A percentile compares a stretch with the other conserved stretches of the same genome.
These are phyloP conservation scores for Tenrec ecaudatus DNA, from an alignment of 2,113 vertebrate species.

Conservation along the genomic window DNA sequence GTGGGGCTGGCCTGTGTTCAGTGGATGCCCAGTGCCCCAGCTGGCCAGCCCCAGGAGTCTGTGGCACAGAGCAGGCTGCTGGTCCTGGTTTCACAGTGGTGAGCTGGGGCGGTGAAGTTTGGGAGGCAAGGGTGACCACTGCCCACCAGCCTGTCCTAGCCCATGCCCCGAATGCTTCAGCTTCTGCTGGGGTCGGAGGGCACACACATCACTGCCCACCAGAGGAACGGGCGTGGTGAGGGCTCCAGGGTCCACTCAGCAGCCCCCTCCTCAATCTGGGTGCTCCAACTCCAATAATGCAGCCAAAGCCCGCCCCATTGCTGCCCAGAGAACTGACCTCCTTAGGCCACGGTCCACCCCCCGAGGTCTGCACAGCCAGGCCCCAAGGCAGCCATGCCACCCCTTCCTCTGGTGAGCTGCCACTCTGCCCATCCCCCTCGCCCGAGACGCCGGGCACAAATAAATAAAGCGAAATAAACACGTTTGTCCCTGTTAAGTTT, in stretches of 20 bases:
- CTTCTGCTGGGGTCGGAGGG: neutral
- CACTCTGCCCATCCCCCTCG: neutral
- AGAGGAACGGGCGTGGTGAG: neutral
- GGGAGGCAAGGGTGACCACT: neutral
- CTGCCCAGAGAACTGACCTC: neutral
- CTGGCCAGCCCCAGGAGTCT: neutral
- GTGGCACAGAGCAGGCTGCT: too few relatives aligned
- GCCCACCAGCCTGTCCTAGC: neutral
- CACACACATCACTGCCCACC: neutral
- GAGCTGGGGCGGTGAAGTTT: too few relatives aligned
- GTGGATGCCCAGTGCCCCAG: neutral
- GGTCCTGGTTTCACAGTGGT: neutral
- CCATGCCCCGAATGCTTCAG: too few relatives aligned
- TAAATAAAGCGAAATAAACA: slow-evolving; percentile 43
- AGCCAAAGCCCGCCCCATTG: neutral
- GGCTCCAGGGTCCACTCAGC: neutral
- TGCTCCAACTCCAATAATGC: neutral
- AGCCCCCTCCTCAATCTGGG: neutral
- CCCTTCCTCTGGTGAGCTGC: neutral
- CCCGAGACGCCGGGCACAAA: neutral
- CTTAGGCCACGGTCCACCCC: accelerated
- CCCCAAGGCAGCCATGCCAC: accelerated
- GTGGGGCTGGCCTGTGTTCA: neutral
- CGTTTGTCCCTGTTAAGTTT: slow-evolving; percentile 54
- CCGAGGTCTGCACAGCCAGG: neutral